Conservation (phyloP, 35 echinoderm and acorn worm genomes). For the Chiridota heheva region DNA sequence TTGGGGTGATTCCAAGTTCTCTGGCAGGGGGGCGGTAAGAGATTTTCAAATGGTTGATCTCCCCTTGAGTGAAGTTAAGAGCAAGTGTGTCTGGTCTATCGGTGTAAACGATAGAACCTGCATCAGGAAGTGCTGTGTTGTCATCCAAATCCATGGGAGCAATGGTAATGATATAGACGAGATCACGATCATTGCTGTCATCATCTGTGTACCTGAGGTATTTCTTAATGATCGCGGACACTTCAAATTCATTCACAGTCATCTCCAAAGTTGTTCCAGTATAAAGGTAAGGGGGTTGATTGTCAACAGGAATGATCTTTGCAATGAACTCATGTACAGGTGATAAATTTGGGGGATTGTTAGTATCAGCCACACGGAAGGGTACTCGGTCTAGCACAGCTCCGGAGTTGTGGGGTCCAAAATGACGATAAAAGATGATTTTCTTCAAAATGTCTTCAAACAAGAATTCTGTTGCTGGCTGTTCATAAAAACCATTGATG, state of each 20-base stretch:
- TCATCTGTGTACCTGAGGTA: conserved; percentile 84
- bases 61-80: conserved; percentile 73
- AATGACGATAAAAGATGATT: conserved; percentile 72
- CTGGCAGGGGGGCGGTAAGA: conserved; percentile 84
- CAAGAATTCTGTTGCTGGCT: conserved; percentile 68
- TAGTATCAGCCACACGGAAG: conserved; percentile 83
- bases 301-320: conserved; percentile 84
- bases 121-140: conserved; percentile 59
- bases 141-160: conserved; percentile 64
- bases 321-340: conserved; percentile 76
- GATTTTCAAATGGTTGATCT: conserved; percentile 94
- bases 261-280: conserved; percentile 66
- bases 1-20: conserved; percentile 89
- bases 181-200: conserved; percentile 87
- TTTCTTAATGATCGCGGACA: conserved; percentile 69
- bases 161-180: conserved; percentile 74
- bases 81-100: conserved; percentile 72
- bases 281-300: conserved; percentile 86
- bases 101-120: conserved; percentile 80
- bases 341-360: conserved; percentile 82
- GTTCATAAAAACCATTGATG: conserved; percentile 65
- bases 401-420: conserved; percentile 64
- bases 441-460: conserved; percentile 64
- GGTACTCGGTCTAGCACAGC: conserved; percentile 79
- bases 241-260: conserved; percentile 77